These are phyloP conservation scores for Heliconius himera DNA, from an alignment of 1,140 invertebrate genomes.

Conservation along the genomic window DNA sequence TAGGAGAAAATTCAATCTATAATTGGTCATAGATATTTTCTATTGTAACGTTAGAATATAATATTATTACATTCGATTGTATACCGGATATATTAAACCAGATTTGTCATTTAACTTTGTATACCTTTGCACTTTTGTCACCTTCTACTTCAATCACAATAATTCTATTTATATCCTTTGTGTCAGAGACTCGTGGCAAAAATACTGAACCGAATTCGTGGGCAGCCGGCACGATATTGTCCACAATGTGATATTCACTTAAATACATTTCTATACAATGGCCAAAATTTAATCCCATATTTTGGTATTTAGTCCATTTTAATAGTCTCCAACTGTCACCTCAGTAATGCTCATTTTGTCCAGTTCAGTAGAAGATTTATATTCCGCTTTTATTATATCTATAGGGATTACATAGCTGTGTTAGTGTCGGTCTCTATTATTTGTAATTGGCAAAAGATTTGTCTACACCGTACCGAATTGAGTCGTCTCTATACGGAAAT, in stretches of 20 bases:
- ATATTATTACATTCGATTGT: neutral
- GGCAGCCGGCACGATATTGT: neutral
- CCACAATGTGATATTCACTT: neutral
- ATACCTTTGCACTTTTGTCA: slow-evolving; percentile 50
- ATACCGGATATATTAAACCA: neutral
- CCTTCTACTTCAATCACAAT: slow-evolving; percentile 65
- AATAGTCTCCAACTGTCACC: slow-evolving; percentile 53
- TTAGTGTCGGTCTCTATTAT: slow-evolving; percentile 9
- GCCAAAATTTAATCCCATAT: slow-evolving; percentile 41
- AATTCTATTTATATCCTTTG: slow-evolving; percentile 65
- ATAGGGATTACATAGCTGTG: neutral
- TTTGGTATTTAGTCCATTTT: slow-evolving; percentile 56
- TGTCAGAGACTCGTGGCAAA: slow-evolving; percentile 63
- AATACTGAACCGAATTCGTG: slow-evolving; percentile 31
- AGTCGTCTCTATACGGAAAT: slow-evolving; percentile 73
- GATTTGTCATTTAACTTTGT: slow-evolving; percentile 4
- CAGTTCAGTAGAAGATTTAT: slow-evolving; percentile 4
- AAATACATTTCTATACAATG: neutral
- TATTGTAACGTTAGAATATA: neutral
- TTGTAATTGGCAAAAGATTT: slow-evolving; percentile 53
- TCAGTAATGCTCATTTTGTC: slow-evolving; percentile 48
- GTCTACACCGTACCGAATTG: slow-evolving; percentile 71
- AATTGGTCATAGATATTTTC: neutral
- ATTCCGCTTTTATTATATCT: neutral
- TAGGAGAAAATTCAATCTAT: neutral